Conservation (phyloP, 1,140 invertebrate genomes). For the Arion vulgaris region DNA sequence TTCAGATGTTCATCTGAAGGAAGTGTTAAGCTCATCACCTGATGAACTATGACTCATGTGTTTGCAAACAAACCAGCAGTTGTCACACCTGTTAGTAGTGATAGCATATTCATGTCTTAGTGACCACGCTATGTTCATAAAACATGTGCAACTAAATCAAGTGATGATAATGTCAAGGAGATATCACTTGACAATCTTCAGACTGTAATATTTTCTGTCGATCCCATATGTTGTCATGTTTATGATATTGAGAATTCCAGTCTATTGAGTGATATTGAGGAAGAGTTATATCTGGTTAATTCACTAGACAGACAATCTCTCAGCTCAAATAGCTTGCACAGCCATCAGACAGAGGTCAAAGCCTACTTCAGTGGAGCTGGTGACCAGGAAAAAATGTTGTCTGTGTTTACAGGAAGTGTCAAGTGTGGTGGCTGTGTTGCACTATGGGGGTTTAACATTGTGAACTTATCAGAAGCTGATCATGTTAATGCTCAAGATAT, state of each 20-base stretch:
- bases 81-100: neutral
- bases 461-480: neutral
- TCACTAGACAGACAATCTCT: neutral
- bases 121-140: too few species aligned
- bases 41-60: neutral
- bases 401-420: conserved; percentile 2
- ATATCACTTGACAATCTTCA: neutral
- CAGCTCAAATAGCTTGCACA: neutral
- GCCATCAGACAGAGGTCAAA: neutral
- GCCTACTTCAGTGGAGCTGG: neutral
- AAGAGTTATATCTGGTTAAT: neutral
- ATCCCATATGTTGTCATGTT: neutral
- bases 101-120: too few species aligned
- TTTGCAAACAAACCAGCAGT: neutral
- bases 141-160: neutral
- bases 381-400: neutral
- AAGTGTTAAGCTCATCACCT: neutral
- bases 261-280: neutral
- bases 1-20: too few species aligned
- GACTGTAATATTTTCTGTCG: neutral
- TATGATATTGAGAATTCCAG: neutral
- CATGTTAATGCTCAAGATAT: neutral
- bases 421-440: neutral
- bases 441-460: conserved; percentile 19
- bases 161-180: neutral